Conservation (phyloP, 1,140 invertebrate species). For the Amyelois transitella region DNA sequence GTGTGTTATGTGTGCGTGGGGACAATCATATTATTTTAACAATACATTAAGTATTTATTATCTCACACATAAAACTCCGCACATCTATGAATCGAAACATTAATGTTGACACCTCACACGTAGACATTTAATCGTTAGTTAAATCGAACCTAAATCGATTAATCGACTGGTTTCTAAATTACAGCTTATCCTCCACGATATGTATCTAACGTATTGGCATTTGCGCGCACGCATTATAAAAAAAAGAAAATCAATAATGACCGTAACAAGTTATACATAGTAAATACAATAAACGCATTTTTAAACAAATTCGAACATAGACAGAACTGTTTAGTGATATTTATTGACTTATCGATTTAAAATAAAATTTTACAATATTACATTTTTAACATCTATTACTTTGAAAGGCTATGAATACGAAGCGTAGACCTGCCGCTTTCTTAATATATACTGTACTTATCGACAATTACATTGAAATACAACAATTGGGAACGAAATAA, state of each 20-base stretch:
- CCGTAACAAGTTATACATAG: too few species aligned
- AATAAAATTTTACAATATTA: neutral
- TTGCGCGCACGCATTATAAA: neutral
- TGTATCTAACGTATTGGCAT: neutral
- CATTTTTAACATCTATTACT: neutral
- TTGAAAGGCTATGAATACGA: slow-evolving; percentile 19
- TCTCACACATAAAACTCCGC: neutral
- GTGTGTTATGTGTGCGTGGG: neutral
- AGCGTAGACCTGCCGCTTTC: slow-evolving; percentile 17
- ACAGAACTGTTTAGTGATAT: too few species aligned
- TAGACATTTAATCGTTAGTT: neutral
- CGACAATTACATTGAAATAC: slow-evolving; percentile 45
- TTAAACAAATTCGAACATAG: too few species aligned
- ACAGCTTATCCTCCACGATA: neutral
- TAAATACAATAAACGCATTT: too few species aligned
- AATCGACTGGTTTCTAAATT: neutral
- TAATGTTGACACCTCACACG: neutral
- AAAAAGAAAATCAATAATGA: neutral
- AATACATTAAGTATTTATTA: neutral
- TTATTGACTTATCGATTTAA: neutral
- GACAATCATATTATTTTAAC: neutral
- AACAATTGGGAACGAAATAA: slow-evolving; percentile 57
- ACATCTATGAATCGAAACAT: neutral
- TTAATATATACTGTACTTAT: slow-evolving; percentile 41
- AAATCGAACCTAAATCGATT: neutral